Base-by-base conservation (phyloP, 2,888 invertebrate genomes). In the Leucophenga maculata region DNA sequence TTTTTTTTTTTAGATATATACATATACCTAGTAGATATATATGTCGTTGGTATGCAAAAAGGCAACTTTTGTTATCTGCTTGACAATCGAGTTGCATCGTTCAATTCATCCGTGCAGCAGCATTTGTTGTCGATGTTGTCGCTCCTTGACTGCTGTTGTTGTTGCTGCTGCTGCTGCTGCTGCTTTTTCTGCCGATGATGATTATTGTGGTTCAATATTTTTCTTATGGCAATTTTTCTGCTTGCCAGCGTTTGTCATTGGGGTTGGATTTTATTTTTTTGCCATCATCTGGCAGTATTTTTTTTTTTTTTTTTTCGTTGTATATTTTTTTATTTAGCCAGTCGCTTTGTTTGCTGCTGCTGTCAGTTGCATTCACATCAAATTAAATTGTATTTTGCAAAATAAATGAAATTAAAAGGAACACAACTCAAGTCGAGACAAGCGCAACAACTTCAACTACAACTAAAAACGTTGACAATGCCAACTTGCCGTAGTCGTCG, bases 121-220 rank as follows among this genome's bases (percentile, higher is more conserved):
- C 82, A 80, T 80, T 80, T 82, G 82, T 4, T 26, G 26, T 26
- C 26, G 39, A 11, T 39, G 39, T 11, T 39, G 39, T 39, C 39
- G 39, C 39, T 39, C 39, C 39, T 39, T 39, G 39, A 39, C 39
- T 79, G 78, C 82, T 79, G 78, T 82, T 79, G 80, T 80, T 80
- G 78, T 80, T 80, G 82, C 80, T 78, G 78, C 78, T 82, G 80
- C 71, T 65, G 50, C 66, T 68, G 64, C 46, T 59, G 52, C 18
- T 67, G 60, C 65, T 55, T 72, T 67, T 62, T 71, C 68, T 60
- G 76, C 70, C 62, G 75, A 72, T 77, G 82, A 82, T 83, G 83
- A 82, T 82, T 82, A 82, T 82, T 82, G 80, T 79, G 80, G 79
- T 83, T 83, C 83, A 83, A 82, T 83, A 82, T 82, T 83, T 82